phyloP scores from a whole-genome alignment of 2,113 vertebrate genomes.

The Oncorhynchus mykiss region DNA sequence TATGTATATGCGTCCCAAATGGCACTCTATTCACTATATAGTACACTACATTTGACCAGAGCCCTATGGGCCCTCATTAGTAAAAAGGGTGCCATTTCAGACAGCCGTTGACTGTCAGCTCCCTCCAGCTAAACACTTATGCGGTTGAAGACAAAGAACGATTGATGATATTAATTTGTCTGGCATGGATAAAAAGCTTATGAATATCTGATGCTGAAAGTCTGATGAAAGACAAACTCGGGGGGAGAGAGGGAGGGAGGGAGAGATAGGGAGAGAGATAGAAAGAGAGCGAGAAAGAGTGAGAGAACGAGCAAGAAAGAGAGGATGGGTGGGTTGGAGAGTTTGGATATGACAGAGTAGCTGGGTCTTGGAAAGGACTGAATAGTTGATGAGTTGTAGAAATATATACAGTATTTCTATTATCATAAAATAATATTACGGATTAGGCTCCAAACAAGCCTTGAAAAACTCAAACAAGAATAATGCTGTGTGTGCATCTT shows the following conservation, averaged over 20 bases:
- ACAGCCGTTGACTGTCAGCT: not conserved
- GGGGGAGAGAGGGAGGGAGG: not conserved
- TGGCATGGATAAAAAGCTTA: not conserved
- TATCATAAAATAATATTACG: no score
- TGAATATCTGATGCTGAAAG: not conserved
- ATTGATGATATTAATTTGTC: not conserved
- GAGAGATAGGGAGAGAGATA: no score
- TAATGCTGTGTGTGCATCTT: no score
- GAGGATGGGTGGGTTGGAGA: not conserved
- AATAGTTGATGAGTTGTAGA: not conserved
- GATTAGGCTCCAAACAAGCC: no score
- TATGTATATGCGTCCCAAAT: no score
- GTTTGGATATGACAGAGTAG: not conserved
- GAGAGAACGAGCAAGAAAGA: no score
- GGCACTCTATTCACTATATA: no score
- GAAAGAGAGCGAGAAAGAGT: no score
- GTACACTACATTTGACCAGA: no score
- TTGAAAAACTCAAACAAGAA: no score
- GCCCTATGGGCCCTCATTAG: no score
- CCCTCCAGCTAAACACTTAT: slow-evolving; percentile 1
- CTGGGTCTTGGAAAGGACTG: not conserved
- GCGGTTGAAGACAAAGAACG: slow-evolving; percentile 1
- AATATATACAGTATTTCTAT: not conserved
- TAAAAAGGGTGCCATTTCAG: no score
- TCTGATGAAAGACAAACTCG: not conserved